phyloP scores from a whole-genome alignment of 1,140 invertebrate genomes.

The Trichoplusia ni region DNA sequence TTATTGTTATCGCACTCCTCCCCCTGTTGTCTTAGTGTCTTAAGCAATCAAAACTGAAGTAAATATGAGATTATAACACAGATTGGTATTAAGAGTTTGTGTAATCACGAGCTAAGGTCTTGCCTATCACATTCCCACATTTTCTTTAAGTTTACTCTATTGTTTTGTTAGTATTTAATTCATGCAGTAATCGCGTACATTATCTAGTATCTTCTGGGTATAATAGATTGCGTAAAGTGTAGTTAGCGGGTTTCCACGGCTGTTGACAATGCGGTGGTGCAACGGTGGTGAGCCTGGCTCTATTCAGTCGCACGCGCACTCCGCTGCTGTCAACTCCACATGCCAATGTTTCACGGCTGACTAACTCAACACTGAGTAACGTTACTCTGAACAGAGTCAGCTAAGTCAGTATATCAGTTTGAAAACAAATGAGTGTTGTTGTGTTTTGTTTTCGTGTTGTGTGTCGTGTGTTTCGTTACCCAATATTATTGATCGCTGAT shows the following conservation, averaged over 20 bases:
- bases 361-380: background rate
- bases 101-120: too few relatives aligned
- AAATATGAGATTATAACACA: too few relatives aligned
- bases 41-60: too few relatives aligned
- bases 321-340: conserved; percentile 59
- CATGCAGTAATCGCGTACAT: conserved; percentile 40
- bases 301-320: conserved; percentile 59
- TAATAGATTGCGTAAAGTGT: conserved; percentile 74
- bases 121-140: background rate
- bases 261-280: conserved; percentile 71
- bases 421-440: conserved; percentile 17
- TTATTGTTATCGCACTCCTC: too few relatives aligned
- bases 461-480: conserved; percentile 1
- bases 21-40: too few relatives aligned
- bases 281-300: conserved; percentile 55
- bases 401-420: background rate
- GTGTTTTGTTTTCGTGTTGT: conserved; percentile 10
- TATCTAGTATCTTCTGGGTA: conserved; percentile 67
- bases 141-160: conserved; percentile 20
- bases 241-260: conserved; percentile 66
- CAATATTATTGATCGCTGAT: conserved; percentile 7
- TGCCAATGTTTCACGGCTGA: conserved; percentile 41
- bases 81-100: too few relatives aligned
- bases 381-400: background rate
- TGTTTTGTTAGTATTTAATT: conserved; percentile 29